Evolutionary conservation across 1,140 invertebrate genomes (phyloP).

Genomic region (Pemphigus obesinymphae): DNA sequence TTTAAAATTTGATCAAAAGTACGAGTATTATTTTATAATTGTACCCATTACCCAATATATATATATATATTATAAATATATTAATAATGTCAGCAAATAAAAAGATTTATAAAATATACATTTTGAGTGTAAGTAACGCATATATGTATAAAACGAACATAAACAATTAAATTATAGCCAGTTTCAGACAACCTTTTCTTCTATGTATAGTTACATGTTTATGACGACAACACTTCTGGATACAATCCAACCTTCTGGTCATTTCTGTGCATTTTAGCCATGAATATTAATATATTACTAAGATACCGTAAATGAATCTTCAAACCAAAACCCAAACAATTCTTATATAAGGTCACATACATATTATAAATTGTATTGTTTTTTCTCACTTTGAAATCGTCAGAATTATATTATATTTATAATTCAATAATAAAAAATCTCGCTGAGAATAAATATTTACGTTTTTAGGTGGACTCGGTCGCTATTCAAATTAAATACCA

Average conservation of each 20-base stretch:
- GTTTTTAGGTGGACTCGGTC: neutral
- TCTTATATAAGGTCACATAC: conserved; percentile 7
- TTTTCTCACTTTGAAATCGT: neutral
- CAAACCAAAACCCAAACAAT: conserved; percentile 13
- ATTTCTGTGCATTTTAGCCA: conserved; percentile 23
- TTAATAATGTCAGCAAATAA: no score
- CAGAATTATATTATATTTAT: neutral
- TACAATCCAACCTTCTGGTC: conserved; percentile 34
- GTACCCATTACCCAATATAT: no score
- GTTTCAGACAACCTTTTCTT: neutral
- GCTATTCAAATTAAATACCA: conserved; percentile 10
- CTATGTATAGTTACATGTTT: conserved; percentile 1
- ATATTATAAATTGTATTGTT: neutral
- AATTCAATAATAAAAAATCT: neutral
- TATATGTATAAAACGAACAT: neutral
- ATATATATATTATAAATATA: no score
- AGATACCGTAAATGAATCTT: neutral
- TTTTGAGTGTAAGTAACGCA: neutral
- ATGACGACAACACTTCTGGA: conserved; percentile 24
- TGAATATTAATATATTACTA: conserved; percentile 31
- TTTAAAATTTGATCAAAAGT: no score
- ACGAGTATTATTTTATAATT: no score
- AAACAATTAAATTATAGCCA: conserved; percentile 1
- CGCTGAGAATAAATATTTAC: neutral
- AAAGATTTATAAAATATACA: neutral